These are phyloP conservation scores for Ctenoplectra terminalis DNA, from an alignment of 1,140 invertebrate species.

Conservation along the genomic window DNA sequence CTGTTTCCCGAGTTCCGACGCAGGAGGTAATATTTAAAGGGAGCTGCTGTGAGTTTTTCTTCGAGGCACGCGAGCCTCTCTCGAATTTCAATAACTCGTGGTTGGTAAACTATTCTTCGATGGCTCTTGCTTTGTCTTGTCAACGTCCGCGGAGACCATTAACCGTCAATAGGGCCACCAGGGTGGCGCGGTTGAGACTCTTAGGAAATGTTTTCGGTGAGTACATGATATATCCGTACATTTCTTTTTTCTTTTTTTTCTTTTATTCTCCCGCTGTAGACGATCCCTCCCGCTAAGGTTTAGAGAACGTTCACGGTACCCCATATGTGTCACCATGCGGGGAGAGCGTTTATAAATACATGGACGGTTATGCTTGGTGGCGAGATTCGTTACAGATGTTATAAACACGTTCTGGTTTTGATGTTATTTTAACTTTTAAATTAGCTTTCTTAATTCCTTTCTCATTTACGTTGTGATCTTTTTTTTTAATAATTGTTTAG, in stretches of 20 bases:
- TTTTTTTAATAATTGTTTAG: no score
- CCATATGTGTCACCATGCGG: neutral
- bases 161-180: slow-evolving; percentile 78
- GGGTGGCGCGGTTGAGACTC: slow-evolving; percentile 77
- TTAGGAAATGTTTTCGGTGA: slow-evolving; percentile 71
- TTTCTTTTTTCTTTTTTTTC: slow-evolving; percentile 26
- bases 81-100: neutral
- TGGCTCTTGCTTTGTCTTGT: slow-evolving; percentile 76
- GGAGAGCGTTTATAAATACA: slow-evolving; percentile 42
- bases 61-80: neutral
- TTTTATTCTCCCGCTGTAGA: neutral
- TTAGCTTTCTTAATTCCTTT: no score
- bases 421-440: no score
- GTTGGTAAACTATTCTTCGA: slow-evolving; percentile 16
- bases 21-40: neutral
- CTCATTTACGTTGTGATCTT: no score
- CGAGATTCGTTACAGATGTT: slow-evolving; percentile 3
- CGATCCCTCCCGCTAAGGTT: slow-evolving; percentile 46
- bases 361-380: neutral
- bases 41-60: neutral
- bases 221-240: slow-evolving; percentile 60
- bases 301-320: slow-evolving; percentile 8
- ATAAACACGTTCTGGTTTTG: neutral
- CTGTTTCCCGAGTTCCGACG: neutral
- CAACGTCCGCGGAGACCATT: slow-evolving; percentile 77